Evolutionary conservation across 1,140 invertebrate species (phyloP).

Genomic region (Matsumurasca onukii): DNA sequence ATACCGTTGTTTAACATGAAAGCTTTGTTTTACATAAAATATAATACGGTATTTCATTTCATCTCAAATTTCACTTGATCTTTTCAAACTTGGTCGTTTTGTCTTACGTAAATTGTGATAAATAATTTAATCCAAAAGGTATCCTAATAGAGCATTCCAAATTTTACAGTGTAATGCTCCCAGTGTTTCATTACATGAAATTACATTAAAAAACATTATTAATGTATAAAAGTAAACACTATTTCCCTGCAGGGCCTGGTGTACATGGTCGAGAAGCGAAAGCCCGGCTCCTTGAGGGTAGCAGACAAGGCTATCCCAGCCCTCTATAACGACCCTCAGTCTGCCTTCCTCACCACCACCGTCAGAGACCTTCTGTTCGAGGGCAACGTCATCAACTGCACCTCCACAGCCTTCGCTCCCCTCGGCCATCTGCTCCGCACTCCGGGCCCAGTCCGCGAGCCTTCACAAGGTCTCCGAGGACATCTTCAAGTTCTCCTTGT

Average conservation of each 20-base stretch:
- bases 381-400: slow-evolving; percentile 68
- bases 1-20: no score
- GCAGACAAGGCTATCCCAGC: slow-evolving; percentile 35
- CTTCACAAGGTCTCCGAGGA: slow-evolving; percentile 56
- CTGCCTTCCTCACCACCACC: slow-evolving; percentile 60
- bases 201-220: no score
- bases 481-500: slow-evolving; percentile 65
- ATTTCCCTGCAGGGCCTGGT: slow-evolving; percentile 35
- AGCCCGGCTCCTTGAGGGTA: slow-evolving; percentile 35
- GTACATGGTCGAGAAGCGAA: slow-evolving; percentile 34
- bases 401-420: slow-evolving; percentile 65
- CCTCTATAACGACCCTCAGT: slow-evolving; percentile 63
- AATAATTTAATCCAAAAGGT: no score
- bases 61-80: no score
- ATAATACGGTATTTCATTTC: no score
- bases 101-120: no score
- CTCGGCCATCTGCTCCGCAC: slow-evolving; percentile 63
- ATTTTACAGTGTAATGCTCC: no score
- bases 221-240: no score
- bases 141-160: no score
- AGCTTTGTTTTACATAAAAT: no score
- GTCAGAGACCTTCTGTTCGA: slow-evolving; percentile 70
- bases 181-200: no score
- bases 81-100: no score
- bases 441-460: slow-evolving; percentile 59